Percentiles rank a stretch among this genome's conserved stretches.
These are phyloP conservation scores for Coranthus polyacanthus DNA, from an alignment of 2,797 vertebrate genomes.

Conservation along the genomic window DNA sequence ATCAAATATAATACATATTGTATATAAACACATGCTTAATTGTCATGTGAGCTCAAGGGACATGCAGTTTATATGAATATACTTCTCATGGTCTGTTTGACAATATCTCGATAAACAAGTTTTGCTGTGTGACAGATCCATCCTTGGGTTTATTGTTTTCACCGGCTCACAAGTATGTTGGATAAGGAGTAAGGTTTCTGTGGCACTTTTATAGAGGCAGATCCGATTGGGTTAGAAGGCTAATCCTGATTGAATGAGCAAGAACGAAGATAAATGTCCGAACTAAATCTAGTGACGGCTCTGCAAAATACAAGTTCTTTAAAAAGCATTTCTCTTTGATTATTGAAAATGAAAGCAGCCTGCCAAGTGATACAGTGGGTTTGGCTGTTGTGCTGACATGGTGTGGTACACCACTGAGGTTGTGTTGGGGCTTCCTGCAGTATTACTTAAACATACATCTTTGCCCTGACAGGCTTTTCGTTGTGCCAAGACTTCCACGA, in stretches of 20 bases:
- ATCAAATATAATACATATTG: too few relatives aligned
- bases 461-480: constrained; percentile 79
- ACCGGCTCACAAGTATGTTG: background rate
- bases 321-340: constrained; percentile 70
- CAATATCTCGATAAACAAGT: background rate
- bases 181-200: constrained; percentile 6
- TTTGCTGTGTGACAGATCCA: constrained; percentile 3
- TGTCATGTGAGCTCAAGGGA: background rate
- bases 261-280: constrained; percentile 47
- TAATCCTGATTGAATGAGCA: constrained; percentile 46
- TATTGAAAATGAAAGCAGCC: constrained; percentile 53
- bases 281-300: constrained; percentile 28
- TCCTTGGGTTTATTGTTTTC: too few relatives aligned
- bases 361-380: constrained; percentile 47
- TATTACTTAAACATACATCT: constrained; percentile 79
- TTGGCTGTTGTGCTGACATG: constrained; percentile 56
- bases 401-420: constrained; percentile 45
- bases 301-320: constrained; percentile 47
- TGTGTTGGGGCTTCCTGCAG: constrained; percentile 59
- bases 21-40: too few relatives aligned
- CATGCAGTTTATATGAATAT: background rate
- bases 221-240: constrained; percentile 31
- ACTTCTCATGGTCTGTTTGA: background rate
- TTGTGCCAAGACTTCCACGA: constrained; percentile 70
- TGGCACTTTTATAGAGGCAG: constrained; percentile 7